Conservation (phyloP, 1,140 invertebrate genomes). For the Geopemphigus sp. region DNA sequence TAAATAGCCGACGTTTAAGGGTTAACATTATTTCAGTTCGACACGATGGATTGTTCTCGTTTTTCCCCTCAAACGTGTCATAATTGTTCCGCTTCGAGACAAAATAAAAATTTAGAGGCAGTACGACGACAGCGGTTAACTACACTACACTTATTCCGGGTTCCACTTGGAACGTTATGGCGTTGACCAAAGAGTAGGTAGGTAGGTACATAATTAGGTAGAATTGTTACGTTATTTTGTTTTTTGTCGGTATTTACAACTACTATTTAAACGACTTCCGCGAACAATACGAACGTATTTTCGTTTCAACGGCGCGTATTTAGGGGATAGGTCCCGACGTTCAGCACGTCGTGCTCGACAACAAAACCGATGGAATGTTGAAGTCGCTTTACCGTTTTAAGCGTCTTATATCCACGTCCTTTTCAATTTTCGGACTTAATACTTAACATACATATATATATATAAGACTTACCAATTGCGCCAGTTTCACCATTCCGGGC, state of each 20-base stretch:
- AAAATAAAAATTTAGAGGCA: not conserved
- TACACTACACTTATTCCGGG: not conserved
- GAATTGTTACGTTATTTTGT: conserved; percentile 8
- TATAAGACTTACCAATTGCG: conserved; percentile 58
- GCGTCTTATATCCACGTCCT: not conserved
- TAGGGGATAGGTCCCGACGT: not conserved
- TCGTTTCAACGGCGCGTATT: not conserved
- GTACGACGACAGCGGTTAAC: not conserved
- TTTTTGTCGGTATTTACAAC: not conserved
- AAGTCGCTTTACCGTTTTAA: not conserved
- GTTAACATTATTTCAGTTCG: not conserved
- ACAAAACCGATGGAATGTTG: conserved; percentile 4
- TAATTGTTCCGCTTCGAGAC: not conserved
- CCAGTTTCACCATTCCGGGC: conserved; percentile 60
- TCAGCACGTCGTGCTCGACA: not conserved
- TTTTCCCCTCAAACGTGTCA: not conserved
- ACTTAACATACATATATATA: not conserved
- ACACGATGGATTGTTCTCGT: not conserved
- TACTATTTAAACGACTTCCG: conserved; percentile 18
- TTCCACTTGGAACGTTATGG: not conserved
- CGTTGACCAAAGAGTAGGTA: not conserved
- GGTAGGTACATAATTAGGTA: not conserved
- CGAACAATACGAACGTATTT: not conserved
- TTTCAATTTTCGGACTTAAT: not conserved
- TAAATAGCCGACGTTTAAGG: too few relatives aligned